A percentile compares a stretch with the other conserved stretches of the same genome.
These are phyloP conservation scores for Cynocephalus volans DNA, from an alignment of 2,113 vertebrate genomes.

Conservation along the genomic window DNA sequence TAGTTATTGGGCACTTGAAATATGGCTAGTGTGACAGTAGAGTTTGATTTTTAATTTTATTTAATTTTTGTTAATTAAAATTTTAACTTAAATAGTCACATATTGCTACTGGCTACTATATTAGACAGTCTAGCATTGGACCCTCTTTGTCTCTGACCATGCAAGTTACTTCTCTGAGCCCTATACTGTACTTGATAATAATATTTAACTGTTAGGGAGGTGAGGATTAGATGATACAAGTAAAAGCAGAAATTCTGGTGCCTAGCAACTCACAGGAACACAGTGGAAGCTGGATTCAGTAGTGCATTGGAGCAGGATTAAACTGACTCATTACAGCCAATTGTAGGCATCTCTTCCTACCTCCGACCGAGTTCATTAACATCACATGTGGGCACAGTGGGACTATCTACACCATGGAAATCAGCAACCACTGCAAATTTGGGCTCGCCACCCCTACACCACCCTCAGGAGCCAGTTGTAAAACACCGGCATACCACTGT, in stretches of 20 bases:
- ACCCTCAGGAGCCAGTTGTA: not conserved
- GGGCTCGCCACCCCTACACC: not conserved
- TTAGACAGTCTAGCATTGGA: not conserved
- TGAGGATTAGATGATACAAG: not conserved
- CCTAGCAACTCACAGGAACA: not conserved
- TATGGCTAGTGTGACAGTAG: not conserved
- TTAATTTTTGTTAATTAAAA: slow-evolving; percentile 39
- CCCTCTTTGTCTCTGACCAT: not conserved
- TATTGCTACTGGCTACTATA: not conserved
- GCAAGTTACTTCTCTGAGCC: not conserved
- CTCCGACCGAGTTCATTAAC: not conserved
- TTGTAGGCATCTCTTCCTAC: not conserved
- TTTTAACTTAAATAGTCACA: not conserved
- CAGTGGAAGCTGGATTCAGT: not conserved
- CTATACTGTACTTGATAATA: not conserved
- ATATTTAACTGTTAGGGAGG: not conserved
- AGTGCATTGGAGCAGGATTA: not conserved
- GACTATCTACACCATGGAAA: not conserved
- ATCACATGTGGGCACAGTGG: not conserved
- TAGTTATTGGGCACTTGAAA: not conserved
- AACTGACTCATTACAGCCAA: not conserved
- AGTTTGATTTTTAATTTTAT: not conserved
- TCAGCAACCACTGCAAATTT: not conserved
- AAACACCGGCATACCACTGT: not conserved
- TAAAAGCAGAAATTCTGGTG: not conserved